Base-by-base conservation (phyloP, 1,140 invertebrate species). In the Arctopsyche grandis region DNA sequence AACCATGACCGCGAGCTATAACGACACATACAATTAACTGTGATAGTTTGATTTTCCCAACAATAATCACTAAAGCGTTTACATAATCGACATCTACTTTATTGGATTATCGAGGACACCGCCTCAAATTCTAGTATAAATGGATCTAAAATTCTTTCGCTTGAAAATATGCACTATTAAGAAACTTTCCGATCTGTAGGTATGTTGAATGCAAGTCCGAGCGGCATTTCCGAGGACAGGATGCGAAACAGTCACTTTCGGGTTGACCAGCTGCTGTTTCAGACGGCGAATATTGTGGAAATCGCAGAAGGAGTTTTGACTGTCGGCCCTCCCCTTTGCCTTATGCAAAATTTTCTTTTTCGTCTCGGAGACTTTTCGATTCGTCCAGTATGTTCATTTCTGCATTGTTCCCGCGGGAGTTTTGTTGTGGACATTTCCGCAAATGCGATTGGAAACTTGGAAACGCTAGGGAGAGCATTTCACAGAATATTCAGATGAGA, bases 271-370 rank as follows among this genome's bases (percentile, higher is more conserved):
- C 63, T 26, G 63, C 63, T 66, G 63, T 26, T 66, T 66, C 9
- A 12, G 21, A 66, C 1, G 7, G 29, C 29, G 29, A 38, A 38
- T 38, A 38, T 63, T 63, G 58, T 22, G 63, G 63, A 66, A 29
- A 60, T 21, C 19, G 24, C 22, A 26, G 26, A 66, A 60, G 58
- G 7, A 60, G 58, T 66, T 26, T 66, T 22, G 24, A 60, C 16
- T 9, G 12, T 66, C 21, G 5, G 21, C 4, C 24, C 63, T 24
- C 21, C 22, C 63, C 22, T 12, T 14, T 10, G 19, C 24, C 16
- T 10, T 60, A 66, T 66, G 63, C 63, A 66, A 66, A 66, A 66
- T 66, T 66, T 66, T 66, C 63, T 66, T 26, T 66, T 66, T 26
- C 63, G 24, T 10, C 52, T 16, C 58, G 9, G n/a, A 21, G 58